Conservation (phyloP, 2,888 invertebrate species). For the Ophonus ardosiacus region DNA sequence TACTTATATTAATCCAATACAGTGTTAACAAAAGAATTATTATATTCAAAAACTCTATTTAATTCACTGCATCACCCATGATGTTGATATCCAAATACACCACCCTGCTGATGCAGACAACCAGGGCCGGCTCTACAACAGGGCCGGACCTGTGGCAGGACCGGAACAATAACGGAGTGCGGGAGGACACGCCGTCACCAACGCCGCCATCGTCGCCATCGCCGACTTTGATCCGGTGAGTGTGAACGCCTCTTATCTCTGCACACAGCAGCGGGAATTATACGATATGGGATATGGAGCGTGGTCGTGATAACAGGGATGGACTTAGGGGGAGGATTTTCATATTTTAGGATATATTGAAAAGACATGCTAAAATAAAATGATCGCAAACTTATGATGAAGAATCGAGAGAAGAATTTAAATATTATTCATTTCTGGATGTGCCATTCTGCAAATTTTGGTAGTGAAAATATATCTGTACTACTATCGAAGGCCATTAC, state of each 20-base stretch:
- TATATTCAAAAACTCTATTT: too few relatives aligned
- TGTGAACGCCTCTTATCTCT: conserved; percentile 4
- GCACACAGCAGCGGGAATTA: neutral
- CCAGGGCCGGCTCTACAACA: conserved; percentile 7
- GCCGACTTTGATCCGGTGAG: conserved; percentile 31
- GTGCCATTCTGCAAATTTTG: too few relatives aligned
- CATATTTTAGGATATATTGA: neutral
- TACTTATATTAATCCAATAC: too few relatives aligned
- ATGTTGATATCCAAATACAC: conserved; percentile 58
- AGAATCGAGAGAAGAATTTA: neutral
- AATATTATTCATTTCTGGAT: neutral
- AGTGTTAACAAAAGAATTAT: too few relatives aligned
- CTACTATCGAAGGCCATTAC: too few relatives aligned
- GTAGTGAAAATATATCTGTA: too few relatives aligned
- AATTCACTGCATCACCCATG: neutral
- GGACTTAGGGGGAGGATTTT: neutral
- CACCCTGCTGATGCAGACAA: conserved; percentile 53
- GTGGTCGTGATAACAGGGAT: neutral
- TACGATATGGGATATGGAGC: conserved; percentile 8
- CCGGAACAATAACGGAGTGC: neutral
- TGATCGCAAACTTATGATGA: neutral
- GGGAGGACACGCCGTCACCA: neutral
- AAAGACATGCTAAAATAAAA: neutral
- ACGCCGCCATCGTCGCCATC: neutral
- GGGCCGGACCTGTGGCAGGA: neutral